These are phyloP conservation scores for Pachypanchax playfairii DNA, from an alignment of 2,113 vertebrate genomes.

Conservation along the genomic window DNA sequence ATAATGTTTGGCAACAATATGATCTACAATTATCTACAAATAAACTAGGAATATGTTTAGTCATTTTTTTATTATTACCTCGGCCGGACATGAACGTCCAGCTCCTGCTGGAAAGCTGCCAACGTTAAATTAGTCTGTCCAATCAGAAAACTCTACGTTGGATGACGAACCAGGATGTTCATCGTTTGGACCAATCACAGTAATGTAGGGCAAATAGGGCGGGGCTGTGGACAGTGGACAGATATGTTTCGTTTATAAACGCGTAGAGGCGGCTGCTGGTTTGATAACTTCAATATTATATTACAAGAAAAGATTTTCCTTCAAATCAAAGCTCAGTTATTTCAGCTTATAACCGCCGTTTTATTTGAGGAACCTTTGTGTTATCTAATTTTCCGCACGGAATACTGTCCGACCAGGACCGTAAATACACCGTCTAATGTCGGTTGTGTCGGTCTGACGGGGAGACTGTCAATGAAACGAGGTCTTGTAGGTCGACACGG, in stretches of 20 bases:
- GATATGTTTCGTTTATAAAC: conserved; percentile 27
- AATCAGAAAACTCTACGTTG: conserved; percentile 77
- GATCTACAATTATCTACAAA: too few relatives aligned
- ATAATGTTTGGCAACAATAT: too few relatives aligned
- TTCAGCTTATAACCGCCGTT: fast-evolving
- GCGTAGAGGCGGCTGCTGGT: conserved; percentile 17
- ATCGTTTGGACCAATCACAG: conserved; percentile 46
- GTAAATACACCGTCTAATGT: conserved; percentile 59
- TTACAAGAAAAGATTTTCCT: background rate
- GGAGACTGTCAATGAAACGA: conserved; percentile 37
- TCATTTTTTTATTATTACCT: too few relatives aligned
- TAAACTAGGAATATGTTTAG: too few relatives aligned
- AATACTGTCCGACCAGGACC: conserved; percentile 59
- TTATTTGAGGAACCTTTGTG: conserved; percentile 46
- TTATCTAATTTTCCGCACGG: conserved; percentile 58
- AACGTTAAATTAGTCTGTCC: conserved; percentile 63
- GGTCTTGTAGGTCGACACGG: conserved; percentile 2
- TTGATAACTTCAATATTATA: background rate
- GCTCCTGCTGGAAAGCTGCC: conserved; percentile 29
- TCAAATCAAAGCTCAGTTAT: background rate
- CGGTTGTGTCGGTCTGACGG: background rate
- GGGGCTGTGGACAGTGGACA: background rate
- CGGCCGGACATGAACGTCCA: background rate
- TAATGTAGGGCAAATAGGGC: conserved; percentile 40
- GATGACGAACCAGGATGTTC: conserved; percentile 60